A percentile compares a stretch with the other conserved stretches of the same genome.
Conservation (phyloP, 1,140 invertebrate species). For the Leguminivora glycinivorella region DNA sequence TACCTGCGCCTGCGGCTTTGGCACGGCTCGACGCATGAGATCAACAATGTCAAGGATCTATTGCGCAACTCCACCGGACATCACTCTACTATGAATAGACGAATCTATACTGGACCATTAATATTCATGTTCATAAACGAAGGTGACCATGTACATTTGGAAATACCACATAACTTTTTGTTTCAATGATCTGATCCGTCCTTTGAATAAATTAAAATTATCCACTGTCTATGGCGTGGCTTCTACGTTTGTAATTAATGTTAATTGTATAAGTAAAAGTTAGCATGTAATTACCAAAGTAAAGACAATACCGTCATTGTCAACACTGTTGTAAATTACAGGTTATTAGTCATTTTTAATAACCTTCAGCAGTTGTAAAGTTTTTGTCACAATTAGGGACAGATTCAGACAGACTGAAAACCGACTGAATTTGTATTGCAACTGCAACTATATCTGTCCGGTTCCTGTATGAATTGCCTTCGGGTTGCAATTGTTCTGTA, state of each 20-base stretch:
- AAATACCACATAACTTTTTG: slow-evolving; percentile 5
- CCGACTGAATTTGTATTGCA: no score
- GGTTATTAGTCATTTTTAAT: no score
- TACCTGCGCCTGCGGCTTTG: slow-evolving; percentile 44
- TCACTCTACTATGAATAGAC: slow-evolving; percentile 26
- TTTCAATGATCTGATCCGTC: slow-evolving; percentile 4
- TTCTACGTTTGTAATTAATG: background rate
- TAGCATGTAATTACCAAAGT: background rate
- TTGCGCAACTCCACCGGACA: slow-evolving; percentile 47
- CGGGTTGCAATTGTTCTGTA: no score
- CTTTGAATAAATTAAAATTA: background rate
- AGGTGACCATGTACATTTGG: slow-evolving; percentile 14
- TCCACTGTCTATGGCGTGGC: background rate
- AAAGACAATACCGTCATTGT: background rate
- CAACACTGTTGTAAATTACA: background rate
- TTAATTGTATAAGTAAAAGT: background rate
- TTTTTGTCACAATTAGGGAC: no score
- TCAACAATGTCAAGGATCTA: slow-evolving; percentile 69
- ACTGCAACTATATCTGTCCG: no score
- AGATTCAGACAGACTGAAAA: no score
- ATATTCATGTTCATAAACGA: slow-evolving; percentile 23
- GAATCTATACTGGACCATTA: slow-evolving; percentile 20
- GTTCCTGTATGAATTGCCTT: no score
- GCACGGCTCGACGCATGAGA: slow-evolving; percentile 53
- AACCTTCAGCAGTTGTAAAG: no score